Base-by-base conservation (phyloP, 2,888 invertebrate species). In the Bugula neritina region DNA sequence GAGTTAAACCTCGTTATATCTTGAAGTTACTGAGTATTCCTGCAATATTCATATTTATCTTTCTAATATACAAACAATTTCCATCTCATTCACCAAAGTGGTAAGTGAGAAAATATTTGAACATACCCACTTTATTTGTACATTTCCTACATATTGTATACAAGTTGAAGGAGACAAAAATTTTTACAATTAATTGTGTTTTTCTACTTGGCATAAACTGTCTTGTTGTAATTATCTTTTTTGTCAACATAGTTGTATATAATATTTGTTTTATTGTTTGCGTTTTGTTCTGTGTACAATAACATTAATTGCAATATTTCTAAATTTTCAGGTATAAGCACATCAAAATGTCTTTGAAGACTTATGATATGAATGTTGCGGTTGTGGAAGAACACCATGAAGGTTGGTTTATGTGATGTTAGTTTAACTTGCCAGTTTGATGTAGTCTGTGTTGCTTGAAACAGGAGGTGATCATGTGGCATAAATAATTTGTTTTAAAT, bases 321-420 rank as follows among this genome's bases (percentile, higher is more conserved):
- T 43, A 10, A 5, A 43, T 43, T 43, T 43, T 17, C 34, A 63
- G 63, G 63, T 63, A 63, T 31, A 27, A 63, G 10, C 21, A 63
- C 3, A n/a, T 63, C 10, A 5, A 31, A 5, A 27, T 3, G 27
- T 63, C 63, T 29, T n/a, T 63, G n/a, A 31, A 31, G 2, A 3
- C 63, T 63, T 13, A 63, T 13, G 5, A 13, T 10, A 5, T 63
- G n/a, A 63, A 27, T 63, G 31, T 63, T 13, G 63, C 63, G 3
- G 27, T 63, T 63, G 63, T 63, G 13, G 63, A 63, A 31, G 63
- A 63, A 27, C 63, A 63, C 27, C 63, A 63, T 34, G 63, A 63
- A 63, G 63, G 63, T 63, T 43, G 43, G 43, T 43, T 43, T 31
- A 43, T 43, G 43, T 43, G 5, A n/a, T n/a, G n/a, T n/a, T n/a